Percentiles rank a stretch among this genome's conserved stretches.
These are phyloP conservation scores for Gephyroberyx darwinii DNA, from an alignment of 2,797 vertebrate species.

Conservation along the genomic window DNA sequence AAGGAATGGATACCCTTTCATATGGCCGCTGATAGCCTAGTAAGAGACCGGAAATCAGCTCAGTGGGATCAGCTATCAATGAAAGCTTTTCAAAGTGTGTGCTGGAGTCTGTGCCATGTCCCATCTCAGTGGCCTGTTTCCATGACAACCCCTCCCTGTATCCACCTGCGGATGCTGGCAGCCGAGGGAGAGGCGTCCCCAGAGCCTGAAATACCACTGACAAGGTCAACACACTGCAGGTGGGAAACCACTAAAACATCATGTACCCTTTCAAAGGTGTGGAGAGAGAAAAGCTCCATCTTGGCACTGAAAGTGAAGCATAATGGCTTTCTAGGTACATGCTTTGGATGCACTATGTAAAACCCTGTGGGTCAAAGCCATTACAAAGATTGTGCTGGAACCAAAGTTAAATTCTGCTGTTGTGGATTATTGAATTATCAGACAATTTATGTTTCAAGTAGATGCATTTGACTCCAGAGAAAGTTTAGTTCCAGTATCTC, in stretches of 20 bases:
- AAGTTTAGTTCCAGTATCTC: background rate
- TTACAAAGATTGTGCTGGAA: background rate
- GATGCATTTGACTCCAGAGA: background rate
- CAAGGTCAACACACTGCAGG: slow-evolving; percentile 79
- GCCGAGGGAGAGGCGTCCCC: slow-evolving; percentile 70
- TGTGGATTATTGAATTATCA: background rate
- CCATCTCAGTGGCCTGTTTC: slow-evolving; percentile 77
- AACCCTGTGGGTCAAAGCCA: background rate
- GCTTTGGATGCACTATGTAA: slow-evolving; percentile 10
- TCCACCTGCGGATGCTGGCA: slow-evolving; percentile 74
- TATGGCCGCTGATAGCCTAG: slow-evolving; percentile 48
- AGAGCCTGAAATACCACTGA: slow-evolving; percentile 77
- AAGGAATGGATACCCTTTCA: slow-evolving; percentile 24
- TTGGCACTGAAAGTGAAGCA: slow-evolving; percentile 37
- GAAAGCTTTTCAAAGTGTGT: slow-evolving; percentile 70
- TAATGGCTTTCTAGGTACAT: slow-evolving; percentile 19
- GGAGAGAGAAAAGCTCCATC: slow-evolving; percentile 41
- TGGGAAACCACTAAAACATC: slow-evolving; percentile 68
- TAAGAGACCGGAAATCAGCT: slow-evolving; percentile 63
- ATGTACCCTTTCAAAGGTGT: slow-evolving; percentile 61
- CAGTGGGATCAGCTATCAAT: slow-evolving; percentile 70
- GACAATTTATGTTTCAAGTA: slow-evolving; percentile 1
- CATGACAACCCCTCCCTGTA: slow-evolving; percentile 76
- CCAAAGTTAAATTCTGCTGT: background rate
- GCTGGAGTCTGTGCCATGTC: slow-evolving; percentile 58